Base-by-base conservation (phyloP, 2,113 vertebrate species). In the Acanthisitta chloris region DNA sequence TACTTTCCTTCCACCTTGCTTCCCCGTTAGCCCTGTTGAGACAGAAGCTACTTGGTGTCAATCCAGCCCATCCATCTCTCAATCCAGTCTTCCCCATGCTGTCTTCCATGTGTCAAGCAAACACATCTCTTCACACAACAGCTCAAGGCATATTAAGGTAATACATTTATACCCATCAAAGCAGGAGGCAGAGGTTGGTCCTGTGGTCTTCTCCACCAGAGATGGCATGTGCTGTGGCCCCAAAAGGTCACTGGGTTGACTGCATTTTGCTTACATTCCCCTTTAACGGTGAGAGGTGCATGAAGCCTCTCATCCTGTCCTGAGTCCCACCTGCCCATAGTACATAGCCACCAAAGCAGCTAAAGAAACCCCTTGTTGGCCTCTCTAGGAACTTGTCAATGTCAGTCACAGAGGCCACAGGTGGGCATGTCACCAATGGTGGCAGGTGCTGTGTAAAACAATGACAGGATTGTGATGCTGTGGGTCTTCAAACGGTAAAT, bases 271-370 rank as follows among this genome's bases (percentile, higher is more conserved):
- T 88, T 16, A 14, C 14, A 17, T 8, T 54, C 36, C 15, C 18
- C 23, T 90, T 24, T 45, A 17, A 36, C 12, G 36, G 21, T 0
- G 0, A 76, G 66, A 20, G 2, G 17, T 42, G 19, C 12, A 2
- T 5, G 20, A 62, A 87, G 23, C 18, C 24, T 55, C 70, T 81
- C 19, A 46, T 23, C 17, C 28, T 14, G 55, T 46, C 43, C 1
- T 25, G 38, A 86, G 40, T 65, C 46, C 40, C 33, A 20, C 38
- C 8, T 62, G 18, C 7, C 28, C 28, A 2, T 9, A 19, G 43
- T 6, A 34, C 20, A 17, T 8, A 88, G 18, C 8, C 61, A 59
- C 52, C 55, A 84, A 34, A 81, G 34, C 34, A 71, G 31, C 18
- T 46, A 43, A 6, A 59, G 24, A 81, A 94, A 78, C 10, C 6